phyloP scores from a whole-genome alignment of 2,797 vertebrate species.

The Gymnocypris eckloni region DNA sequence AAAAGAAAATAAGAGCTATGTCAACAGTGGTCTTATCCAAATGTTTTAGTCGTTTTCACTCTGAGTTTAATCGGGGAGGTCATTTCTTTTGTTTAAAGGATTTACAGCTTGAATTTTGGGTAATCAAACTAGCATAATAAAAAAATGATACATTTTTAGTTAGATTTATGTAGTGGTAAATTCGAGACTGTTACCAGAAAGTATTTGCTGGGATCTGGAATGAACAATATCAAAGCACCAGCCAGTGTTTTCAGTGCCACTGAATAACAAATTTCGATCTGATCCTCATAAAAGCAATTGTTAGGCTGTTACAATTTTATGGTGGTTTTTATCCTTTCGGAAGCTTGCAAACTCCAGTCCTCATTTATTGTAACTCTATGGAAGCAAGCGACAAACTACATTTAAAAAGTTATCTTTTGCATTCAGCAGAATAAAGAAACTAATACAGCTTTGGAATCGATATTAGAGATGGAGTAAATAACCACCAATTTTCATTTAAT shows the following conservation, averaged over 20 bases:
- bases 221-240: conserved; percentile 2
- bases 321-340: not conserved
- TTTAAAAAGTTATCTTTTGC: not conserved
- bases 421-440: not conserved
- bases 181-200: not conserved
- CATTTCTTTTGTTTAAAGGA: not conserved
- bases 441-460: not conserved
- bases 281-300: not conserved
- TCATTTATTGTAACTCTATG: not conserved
- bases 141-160: not conserved
- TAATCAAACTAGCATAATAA: conserved; percentile 22
- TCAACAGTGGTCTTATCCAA: conserved; percentile 15
- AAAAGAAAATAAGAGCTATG: conserved; percentile 46
- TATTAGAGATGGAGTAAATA: not conserved
- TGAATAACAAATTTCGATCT: not conserved
- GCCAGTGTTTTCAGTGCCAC: not conserved
- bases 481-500: not conserved
- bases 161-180: not conserved
- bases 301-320: not conserved
- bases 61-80: conserved; percentile 42
- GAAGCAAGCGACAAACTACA: not conserved
- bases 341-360: not conserved
- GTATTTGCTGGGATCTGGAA: conserved; percentile 20
- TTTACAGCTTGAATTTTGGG: conserved; percentile 15
- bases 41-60: not conserved